Conservation (phyloP, 2,888 invertebrate species). For the Athalia circularis region DNA sequence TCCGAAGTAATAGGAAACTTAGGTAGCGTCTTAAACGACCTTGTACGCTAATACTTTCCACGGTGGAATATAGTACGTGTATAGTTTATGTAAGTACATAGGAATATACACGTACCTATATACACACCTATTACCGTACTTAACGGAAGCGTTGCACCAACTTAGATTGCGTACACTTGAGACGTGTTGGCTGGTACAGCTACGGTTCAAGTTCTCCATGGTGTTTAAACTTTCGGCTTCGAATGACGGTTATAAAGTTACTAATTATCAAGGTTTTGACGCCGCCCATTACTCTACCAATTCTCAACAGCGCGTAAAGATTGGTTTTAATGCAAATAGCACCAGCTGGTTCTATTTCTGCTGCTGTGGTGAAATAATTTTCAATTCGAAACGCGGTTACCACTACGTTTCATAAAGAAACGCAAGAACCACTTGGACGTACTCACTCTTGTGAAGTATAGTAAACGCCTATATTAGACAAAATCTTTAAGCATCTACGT, state of each 20-base stretch:
- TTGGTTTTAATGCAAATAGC: not conserved
- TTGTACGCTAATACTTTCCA: constrained; percentile 28
- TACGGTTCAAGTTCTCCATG: constrained; percentile 1
- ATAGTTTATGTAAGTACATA: constrained; percentile 9
- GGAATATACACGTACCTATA: not conserved
- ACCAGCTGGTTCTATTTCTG: no score
- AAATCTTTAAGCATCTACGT: no score
- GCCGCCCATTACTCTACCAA: constrained; percentile 22
- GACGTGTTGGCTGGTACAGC: not conserved
- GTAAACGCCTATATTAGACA: no score
- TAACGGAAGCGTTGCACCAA: not conserved
- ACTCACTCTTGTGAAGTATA: no score
- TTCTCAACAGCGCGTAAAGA: constrained; percentile 4
- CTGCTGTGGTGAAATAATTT: not conserved
- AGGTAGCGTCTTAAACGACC: constrained; percentile 28
- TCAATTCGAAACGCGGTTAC: constrained; percentile 2
- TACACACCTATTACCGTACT: constrained; percentile 9
- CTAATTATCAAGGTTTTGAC: constrained; percentile 34
- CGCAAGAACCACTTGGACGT: no score
- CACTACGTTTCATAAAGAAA: not conserved
- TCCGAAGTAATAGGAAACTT: constrained; percentile 52
- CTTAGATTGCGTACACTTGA: not conserved
- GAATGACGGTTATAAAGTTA: constrained; percentile 18
- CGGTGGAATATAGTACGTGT: not conserved
- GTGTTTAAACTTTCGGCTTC: constrained; percentile 37